Base-by-base conservation (phyloP, 1,140 invertebrate species). In the Drosophila ananassae region DNA sequence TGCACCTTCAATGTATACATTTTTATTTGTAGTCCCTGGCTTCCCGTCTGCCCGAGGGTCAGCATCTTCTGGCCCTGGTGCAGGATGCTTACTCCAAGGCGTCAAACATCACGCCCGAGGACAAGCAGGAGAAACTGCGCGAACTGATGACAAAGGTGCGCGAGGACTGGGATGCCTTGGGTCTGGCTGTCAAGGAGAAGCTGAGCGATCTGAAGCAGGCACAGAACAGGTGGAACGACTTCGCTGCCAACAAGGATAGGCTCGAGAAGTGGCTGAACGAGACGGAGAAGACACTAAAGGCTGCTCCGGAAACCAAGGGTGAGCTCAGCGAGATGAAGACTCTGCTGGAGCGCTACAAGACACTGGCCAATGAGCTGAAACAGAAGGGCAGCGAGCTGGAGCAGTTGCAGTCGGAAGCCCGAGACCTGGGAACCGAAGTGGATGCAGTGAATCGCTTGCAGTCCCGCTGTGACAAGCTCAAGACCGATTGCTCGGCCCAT, bases 271-370 rank as follows among this genome's bases (percentile, higher is more conserved):
- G 96, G 96, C 92, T 97, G 0, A 93, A 91, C 5, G 94, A 94
- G 47, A 95, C 94, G 0, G 95, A 96, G 91, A 93, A 94, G 48
- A 93, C 92, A 24, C 84, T 97, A 0, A 93, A 94, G 60, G 93
- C 93, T 53, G 92, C 94, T 12, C 94, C 95, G 0, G 93, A 95
- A 47, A 96, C 95, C 1, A 96, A 95, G 81, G 96, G 96, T 30
- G 97, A 98, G 92, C 92, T 98, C 5, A 95, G 96, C 52, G 97
- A 98, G 93, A 98, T 98, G 95, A 98, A 97, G 92, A 98, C 97
- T 0, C 93, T 97, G 21, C 92, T 97, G 1, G 98, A 98, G 90
- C 95, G 96, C 84, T 97, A 95, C 69, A 97, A 95, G 82, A 95
- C 96, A 60, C 93, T 96, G 21, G 94, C 95, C 73, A 94, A 95